phyloP scores from a whole-genome alignment of 2,113 vertebrate species.

The Eleginops maclovinus region DNA sequence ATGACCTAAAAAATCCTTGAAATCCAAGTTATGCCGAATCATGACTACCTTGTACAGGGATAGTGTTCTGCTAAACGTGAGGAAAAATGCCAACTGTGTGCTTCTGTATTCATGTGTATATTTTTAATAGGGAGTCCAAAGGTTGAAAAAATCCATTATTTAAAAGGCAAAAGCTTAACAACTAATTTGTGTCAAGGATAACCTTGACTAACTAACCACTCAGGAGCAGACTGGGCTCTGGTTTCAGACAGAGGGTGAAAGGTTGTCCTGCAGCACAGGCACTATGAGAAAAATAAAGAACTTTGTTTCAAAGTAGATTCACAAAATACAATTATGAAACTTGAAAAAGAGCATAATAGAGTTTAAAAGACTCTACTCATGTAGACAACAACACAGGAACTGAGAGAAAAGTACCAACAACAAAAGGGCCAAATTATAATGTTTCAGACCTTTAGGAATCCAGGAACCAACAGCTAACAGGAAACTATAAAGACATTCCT shows the following conservation, averaged over 20 bases:
- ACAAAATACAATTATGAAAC: too few relatives aligned
- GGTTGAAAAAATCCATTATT: not conserved
- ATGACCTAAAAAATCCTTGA: not conserved
- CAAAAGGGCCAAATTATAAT: slow-evolving; percentile 11
- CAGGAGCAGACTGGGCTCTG: too few relatives aligned
- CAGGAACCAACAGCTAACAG: slow-evolving; percentile 19
- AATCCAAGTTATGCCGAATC: not conserved
- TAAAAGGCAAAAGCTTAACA: not conserved
- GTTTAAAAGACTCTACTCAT: not conserved
- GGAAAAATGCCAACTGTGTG: not conserved
- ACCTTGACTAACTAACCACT: too few relatives aligned
- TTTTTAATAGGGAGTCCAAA: not conserved
- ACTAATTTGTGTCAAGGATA: not conserved
- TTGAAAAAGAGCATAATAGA: too few relatives aligned
- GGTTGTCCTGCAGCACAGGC: too few relatives aligned
- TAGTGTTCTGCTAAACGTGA: not conserved
- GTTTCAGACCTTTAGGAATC: not conserved
- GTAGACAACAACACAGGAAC: not conserved
- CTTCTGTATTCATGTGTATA: not conserved
- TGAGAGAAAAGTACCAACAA: not conserved
- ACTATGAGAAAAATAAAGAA: too few relatives aligned
- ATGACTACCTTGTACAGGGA: not conserved
- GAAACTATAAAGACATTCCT: slow-evolving; percentile 35
- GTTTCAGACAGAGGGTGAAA: too few relatives aligned
- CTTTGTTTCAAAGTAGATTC: too few relatives aligned